These are phyloP conservation scores for Jaculus jaculus DNA, from an alignment of 2,113 vertebrate genomes.

Conservation along the genomic window DNA sequence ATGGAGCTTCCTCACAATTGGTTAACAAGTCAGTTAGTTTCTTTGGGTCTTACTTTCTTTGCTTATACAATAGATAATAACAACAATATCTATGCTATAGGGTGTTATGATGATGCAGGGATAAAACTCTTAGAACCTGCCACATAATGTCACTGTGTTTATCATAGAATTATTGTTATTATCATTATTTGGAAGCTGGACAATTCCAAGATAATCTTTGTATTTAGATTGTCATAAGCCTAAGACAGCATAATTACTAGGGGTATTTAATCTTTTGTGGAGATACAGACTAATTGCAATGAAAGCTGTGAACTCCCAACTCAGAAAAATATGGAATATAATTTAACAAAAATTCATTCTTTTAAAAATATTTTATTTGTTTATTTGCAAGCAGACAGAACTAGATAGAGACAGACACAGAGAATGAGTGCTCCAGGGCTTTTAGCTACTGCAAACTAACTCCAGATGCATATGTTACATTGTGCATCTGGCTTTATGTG, in stretches of 20 bases:
- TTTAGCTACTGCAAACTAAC: no score
- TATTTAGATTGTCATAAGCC: slow-evolving; percentile 2
- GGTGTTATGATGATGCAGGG: background rate
- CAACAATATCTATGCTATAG: background rate
- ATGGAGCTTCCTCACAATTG: background rate
- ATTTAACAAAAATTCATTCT: background rate
- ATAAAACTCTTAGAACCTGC: background rate
- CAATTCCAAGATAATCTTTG: background rate
- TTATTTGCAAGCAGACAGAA: no score
- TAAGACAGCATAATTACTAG: background rate
- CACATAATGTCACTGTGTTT: background rate
- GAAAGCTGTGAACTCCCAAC: background rate
- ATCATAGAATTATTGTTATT: background rate
- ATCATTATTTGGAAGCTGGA: background rate
- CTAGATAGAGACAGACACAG: no score
- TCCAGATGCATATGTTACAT: no score
- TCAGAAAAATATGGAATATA: background rate
- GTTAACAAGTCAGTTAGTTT: background rate
- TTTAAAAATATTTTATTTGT: no score
- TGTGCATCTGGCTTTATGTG: no score
- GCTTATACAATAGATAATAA: background rate
- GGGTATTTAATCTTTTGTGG: background rate
- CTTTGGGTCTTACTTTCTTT: background rate
- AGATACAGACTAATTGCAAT: slow-evolving; percentile 11
- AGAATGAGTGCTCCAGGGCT: no score